phyloP scores from a whole-genome alignment of 2,113 vertebrate species.

The Rhinogobius similis region DNA sequence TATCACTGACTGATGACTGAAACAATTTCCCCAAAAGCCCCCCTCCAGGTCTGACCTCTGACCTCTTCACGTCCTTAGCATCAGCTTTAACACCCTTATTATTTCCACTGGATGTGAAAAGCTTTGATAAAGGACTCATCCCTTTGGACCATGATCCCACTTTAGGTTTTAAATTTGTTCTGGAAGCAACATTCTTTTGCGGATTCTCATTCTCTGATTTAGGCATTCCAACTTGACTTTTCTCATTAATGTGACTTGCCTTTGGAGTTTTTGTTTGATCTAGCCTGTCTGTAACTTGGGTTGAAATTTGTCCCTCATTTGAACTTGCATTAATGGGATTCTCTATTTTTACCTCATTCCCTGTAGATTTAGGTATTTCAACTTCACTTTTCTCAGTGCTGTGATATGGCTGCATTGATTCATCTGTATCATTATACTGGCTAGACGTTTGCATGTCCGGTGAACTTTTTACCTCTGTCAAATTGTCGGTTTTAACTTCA shows the following conservation, averaged over 20 bases:
- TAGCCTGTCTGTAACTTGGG: background rate
- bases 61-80: slow-evolving; percentile 60
- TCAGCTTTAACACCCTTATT: slow-evolving; percentile 55
- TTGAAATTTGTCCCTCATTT: slow-evolving; percentile 15
- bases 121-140: slow-evolving; percentile 72
- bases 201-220: slow-evolving; percentile 16
- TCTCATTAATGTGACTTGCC: background rate
- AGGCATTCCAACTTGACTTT: slow-evolving; percentile 4
- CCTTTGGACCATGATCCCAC: slow-evolving; percentile 71
- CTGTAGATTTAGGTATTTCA: background rate
- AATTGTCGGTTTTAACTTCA: background rate
- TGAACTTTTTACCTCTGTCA: background rate
- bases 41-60: slow-evolving; percentile 62
- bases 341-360: slow-evolving; percentile 6
- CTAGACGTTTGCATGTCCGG: background rate
- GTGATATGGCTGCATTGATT: background rate
- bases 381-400: background rate
- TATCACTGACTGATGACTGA: slow-evolving; percentile 68
- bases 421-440: background rate
- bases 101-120: slow-evolving; percentile 75
- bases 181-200: slow-evolving; percentile 27
- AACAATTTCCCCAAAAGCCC: slow-evolving; percentile 77
- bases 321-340: slow-evolving; percentile 2
- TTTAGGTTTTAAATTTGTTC: slow-evolving; percentile 45
- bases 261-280: background rate